These are phyloP conservation scores for Chloroceryle inda DNA, from an alignment of 2,797 vertebrate genomes.

Conservation along the genomic window DNA sequence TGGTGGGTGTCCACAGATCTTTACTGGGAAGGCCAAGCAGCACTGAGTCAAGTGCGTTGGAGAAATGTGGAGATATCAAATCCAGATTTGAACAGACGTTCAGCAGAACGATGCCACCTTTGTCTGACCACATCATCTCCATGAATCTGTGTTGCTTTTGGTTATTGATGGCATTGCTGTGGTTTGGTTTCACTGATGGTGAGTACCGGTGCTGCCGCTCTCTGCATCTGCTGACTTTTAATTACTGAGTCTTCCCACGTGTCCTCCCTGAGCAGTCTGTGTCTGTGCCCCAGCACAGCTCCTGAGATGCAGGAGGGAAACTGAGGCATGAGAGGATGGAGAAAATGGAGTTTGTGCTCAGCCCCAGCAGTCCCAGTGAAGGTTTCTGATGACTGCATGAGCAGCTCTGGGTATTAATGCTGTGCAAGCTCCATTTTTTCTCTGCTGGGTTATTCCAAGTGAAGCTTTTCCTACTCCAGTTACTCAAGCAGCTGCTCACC, in stretches of 20 bases:
- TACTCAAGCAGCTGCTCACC: neutral
- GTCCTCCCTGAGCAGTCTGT: neutral
- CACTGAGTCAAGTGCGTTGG: neutral
- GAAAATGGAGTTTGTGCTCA: neutral
- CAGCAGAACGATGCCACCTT: neutral
- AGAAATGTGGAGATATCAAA: neutral
- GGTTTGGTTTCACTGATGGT: neutral
- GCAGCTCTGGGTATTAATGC: neutral
- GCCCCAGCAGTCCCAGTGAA: fast-evolving
- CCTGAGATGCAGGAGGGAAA: neutral
- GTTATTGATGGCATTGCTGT: neutral
- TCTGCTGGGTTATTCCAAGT: neutral
- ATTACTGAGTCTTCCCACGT: neutral
- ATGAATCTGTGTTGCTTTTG: neutral
- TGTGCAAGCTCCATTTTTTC: neutral
- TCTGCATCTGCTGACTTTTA: neutral
- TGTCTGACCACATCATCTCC: neutral
- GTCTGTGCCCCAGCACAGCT: neutral
- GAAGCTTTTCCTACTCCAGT: neutral
- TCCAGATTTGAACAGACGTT: fast-evolving
- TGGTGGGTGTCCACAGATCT: fast-evolving
- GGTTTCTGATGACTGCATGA: neutral
- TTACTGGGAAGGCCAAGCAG: neutral
- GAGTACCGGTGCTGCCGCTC: neutral
- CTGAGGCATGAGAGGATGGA: neutral